Evolutionary conservation across 2,113 vertebrate genomes (phyloP), one percentile per base, ranked within the genome.

Genomic region (Anhinga rufa): DNA sequence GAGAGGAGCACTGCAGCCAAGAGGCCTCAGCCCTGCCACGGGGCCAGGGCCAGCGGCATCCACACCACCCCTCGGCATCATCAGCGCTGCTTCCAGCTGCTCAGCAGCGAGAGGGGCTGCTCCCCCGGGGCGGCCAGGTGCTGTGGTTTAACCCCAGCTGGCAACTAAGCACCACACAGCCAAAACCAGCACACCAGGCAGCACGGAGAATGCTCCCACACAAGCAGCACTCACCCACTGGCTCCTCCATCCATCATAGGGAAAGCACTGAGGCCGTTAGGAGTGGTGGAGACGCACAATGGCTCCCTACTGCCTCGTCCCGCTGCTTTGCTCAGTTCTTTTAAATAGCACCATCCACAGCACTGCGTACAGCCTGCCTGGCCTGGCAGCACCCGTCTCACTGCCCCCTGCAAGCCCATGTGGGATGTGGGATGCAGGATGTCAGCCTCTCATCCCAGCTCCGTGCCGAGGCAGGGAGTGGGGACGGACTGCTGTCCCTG

Each of bases 341-440:
- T 36, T 32, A 72, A 89, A 40, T 7, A 54, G 36, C 9, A 21
- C 49, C 4, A 3, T 77, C 38, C 54, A 24, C 9, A 38, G 82
- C 0, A 0, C 42, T 32, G 42, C 4, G 14, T 21, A 16, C 4
- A 68, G 66, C 42, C 55, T 1, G 10, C n/a, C 29, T 2, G 14
- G 38, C 17, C 64, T 29, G 40, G 42, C 42, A 66, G 80, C 61
- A 61, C 57, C 7, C 7, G 4, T 12, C 22, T 14, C 1, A 10
- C 58, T 62, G 55, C 17, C 32, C 68, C 26, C 69, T 46, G 46
- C 34, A 48, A 93, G 42, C 48, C 78, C 34, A 26, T 0, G 52
- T 12, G 14, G 52, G 31, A 68, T n/a, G 36, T 5, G 18, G 40
- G 25, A 54, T 60, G 57, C 25, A 13, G 51, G 71, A 86, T 2